Evolutionary conservation across 2,888 invertebrate genomes (phyloP).

Genomic region (Epistrophe eligans): DNA sequence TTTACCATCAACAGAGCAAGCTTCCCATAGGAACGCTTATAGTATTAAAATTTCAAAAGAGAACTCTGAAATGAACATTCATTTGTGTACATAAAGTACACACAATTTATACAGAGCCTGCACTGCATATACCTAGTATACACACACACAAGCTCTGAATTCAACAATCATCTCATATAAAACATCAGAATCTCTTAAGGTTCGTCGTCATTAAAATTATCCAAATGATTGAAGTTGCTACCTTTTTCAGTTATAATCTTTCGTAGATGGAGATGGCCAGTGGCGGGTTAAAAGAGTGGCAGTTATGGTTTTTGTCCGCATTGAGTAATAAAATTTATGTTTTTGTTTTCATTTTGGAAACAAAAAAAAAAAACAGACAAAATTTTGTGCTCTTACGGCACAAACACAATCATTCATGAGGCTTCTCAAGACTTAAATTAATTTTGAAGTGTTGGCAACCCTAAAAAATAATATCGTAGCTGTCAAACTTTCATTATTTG

Average conservation of each 20-base stretch:
- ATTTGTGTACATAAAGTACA: slow-evolving; percentile 9
- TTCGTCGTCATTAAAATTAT: slow-evolving; percentile 69
- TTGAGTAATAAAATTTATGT: too few species aligned
- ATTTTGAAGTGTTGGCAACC: too few species aligned
- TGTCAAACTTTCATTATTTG: too few species aligned
- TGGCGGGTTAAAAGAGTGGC: not conserved
- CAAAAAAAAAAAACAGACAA: too few species aligned
- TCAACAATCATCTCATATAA: slow-evolving; percentile 4
- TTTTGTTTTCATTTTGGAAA: too few species aligned
- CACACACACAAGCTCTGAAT: not conserved
- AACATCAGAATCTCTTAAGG: slow-evolving; percentile 45
- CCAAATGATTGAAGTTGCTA: slow-evolving; percentile 66
- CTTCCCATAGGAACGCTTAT: slow-evolving; percentile 31
- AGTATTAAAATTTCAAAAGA: slow-evolving; percentile 56
- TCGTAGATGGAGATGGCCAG: not conserved
- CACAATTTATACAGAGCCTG: not conserved
- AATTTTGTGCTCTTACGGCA: too few species aligned
- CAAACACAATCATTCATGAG: too few species aligned
- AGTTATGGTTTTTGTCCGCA: too few species aligned
- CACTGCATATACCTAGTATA: not conserved
- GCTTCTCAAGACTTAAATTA: too few species aligned
- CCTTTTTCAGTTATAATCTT: not conserved
- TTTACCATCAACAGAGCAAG: not conserved
- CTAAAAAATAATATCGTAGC: too few species aligned
- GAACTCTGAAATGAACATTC: slow-evolving; percentile 37